A percentile compares a stretch with the other conserved stretches of the same genome.
These are phyloP conservation scores for Penaeus japonicus DNA, from an alignment of 1,140 invertebrate species.

Conservation along the genomic window DNA sequence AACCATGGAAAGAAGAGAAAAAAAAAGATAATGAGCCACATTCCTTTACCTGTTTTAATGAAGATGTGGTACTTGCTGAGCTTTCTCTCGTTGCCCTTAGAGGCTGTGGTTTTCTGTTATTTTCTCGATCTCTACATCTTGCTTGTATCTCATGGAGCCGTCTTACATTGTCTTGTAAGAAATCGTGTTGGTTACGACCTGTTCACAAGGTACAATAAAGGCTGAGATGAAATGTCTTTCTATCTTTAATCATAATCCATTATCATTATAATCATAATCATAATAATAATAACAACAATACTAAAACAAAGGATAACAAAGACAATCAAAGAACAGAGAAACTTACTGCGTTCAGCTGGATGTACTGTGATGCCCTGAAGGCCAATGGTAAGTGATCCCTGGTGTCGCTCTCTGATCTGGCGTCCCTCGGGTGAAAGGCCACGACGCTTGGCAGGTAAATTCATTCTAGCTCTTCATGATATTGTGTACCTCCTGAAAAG, in stretches of 20 bases:
- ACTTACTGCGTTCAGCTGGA: slow-evolving; percentile 30
- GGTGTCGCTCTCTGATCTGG: slow-evolving; percentile 45
- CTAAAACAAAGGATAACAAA: background rate
- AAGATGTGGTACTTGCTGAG: background rate
- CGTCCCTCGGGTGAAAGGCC: slow-evolving; percentile 56
- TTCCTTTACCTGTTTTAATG: background rate
- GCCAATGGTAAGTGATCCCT: slow-evolving; percentile 48
- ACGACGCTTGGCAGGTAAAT: slow-evolving; percentile 45
- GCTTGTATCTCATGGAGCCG: slow-evolving; percentile 47
- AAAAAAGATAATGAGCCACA: background rate
- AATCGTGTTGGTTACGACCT: slow-evolving; percentile 27
- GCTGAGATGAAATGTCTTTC: background rate
- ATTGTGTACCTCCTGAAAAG: background rate
- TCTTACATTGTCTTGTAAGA: slow-evolving; percentile 42
- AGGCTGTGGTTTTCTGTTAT: background rate
- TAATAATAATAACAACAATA: background rate
- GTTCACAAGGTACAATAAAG: background rate
- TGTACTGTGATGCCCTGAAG: slow-evolving; percentile 39
- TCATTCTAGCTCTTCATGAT: slow-evolving; percentile 36
- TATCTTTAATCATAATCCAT: no score
- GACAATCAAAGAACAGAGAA: background rate
- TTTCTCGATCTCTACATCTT: slow-evolving; percentile 26
- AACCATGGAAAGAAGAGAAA: background rate
- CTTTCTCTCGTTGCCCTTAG: slow-evolving; percentile 13
- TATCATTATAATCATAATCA: no score